phyloP scores from a whole-genome alignment of 2,888 invertebrate species.

The Phlogophora meticulosa region DNA sequence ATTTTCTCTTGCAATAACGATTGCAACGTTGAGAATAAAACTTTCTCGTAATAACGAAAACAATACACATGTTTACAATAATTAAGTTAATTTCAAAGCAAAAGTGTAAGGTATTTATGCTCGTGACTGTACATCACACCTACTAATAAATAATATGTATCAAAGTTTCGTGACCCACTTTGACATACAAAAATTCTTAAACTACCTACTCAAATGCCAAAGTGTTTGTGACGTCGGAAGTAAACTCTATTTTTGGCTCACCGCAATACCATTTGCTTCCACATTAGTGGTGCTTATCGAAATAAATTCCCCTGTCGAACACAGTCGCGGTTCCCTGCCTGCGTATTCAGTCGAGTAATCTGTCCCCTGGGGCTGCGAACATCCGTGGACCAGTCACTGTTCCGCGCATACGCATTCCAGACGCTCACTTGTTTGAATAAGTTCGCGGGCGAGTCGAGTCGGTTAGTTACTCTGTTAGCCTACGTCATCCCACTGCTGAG shows the following conservation, averaged over 20 bases:
- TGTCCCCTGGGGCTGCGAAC: slow-evolving; percentile 75
- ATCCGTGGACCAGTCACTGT: slow-evolving; percentile 73
- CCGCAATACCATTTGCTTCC: slow-evolving; percentile 33
- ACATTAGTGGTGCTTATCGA: slow-evolving; percentile 58
- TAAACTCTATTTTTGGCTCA: slow-evolving; percentile 27
- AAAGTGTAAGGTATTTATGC: too few relatives aligned
- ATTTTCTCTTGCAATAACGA: too few relatives aligned
- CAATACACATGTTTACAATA: too few relatives aligned
- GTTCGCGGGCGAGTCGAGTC: slow-evolving; percentile 23
- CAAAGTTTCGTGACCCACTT: slow-evolving; percentile 16
- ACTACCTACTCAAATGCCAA: slow-evolving; percentile 9
- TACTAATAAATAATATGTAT: neutral
- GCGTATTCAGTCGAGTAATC: slow-evolving; percentile 77
- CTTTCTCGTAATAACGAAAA: too few relatives aligned
- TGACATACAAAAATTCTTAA: neutral
- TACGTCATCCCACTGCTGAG: too few relatives aligned
- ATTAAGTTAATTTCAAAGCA: too few relatives aligned
- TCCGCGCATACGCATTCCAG: slow-evolving; percentile 69
- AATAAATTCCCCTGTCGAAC: slow-evolving; percentile 64
- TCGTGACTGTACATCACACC: too few relatives aligned
- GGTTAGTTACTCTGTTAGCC: neutral
- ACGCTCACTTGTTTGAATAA: slow-evolving; percentile 30
- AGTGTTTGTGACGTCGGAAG: slow-evolving; percentile 4
- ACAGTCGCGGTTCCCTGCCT: slow-evolving; percentile 69
- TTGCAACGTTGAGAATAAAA: too few relatives aligned